Conservation (phyloP, 2,797 vertebrate species). For the Ceyx erithaca region DNA sequence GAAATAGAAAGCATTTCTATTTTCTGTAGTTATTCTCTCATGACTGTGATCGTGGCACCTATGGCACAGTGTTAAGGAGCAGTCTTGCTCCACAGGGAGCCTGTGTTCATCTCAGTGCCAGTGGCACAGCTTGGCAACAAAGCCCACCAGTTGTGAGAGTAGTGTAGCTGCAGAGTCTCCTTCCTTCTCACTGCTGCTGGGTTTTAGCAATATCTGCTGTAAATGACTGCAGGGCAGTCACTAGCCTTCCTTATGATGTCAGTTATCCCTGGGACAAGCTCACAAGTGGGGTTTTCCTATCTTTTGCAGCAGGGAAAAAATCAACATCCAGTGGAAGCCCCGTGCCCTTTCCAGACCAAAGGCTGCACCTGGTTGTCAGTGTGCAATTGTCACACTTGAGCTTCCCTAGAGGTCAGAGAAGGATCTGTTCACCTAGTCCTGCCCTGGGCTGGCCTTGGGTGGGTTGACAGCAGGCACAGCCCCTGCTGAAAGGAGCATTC, state of each 20-base stretch:
- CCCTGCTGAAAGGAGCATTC: conserved; percentile 55
- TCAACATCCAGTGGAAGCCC: neutral
- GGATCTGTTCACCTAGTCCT: conserved; percentile 33
- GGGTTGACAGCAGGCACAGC: neutral
- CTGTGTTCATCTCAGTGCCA: neutral
- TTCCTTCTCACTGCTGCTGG: neutral
- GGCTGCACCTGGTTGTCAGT: conserved; percentile 8
- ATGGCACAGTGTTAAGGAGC: neutral
- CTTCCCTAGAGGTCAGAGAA: neutral
- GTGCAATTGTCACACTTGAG: neutral
- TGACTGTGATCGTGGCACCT: neutral
- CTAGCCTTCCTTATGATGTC: neutral
- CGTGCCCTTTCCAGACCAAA: neutral
- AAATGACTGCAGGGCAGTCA: neutral
- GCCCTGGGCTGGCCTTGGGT: neutral
- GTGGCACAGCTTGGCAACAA: neutral
- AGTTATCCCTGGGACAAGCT: neutral
- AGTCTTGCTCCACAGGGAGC: neutral
- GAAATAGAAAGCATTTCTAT: neutral
- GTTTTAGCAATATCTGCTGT: neutral
- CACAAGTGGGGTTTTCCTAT: neutral
- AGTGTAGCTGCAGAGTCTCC: neutral
- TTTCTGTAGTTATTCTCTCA: neutral
- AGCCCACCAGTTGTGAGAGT: neutral
- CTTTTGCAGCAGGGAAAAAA: neutral